These are phyloP conservation scores for Scaptomyza pallida DNA, from an alignment of 1,140 invertebrate genomes.

Conservation along the genomic window DNA sequence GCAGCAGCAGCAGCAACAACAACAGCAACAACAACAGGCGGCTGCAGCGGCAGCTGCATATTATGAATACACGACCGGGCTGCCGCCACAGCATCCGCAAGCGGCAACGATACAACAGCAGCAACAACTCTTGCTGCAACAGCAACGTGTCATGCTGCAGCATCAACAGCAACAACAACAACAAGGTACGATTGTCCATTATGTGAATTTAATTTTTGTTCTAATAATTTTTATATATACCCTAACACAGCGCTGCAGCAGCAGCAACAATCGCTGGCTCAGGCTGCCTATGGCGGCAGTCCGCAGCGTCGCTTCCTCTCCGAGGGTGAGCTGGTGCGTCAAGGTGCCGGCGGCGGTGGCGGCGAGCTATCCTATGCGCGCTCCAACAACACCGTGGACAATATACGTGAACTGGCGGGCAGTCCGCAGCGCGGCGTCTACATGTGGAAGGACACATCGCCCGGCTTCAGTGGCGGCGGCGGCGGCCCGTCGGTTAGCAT, in stretches of 20 bases:
- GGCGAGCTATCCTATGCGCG: conserved; percentile 85
- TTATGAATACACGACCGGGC: conserved; percentile 85
- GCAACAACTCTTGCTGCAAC: conserved; percentile 71
- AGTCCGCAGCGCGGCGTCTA: conserved; percentile 93
- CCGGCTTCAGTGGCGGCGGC: conserved; percentile 65
- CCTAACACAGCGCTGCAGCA: conserved; percentile 59
- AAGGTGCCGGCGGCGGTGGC: conserved; percentile 85
- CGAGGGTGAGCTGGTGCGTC: conserved; percentile 92
- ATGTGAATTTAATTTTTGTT: not conserved
- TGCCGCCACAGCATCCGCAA: conserved; percentile 80
- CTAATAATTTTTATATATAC: no score
- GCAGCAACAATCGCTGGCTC: conserved; percentile 57
- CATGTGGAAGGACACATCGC: conserved; percentile 92
- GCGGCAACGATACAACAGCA: conserved; percentile 77
- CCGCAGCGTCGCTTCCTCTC: conserved; percentile 93
- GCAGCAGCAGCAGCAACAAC: conserved; percentile 52
- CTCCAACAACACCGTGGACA: conserved; percentile 87
- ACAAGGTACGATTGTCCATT: conserved; percentile 47
- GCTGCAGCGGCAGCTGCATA: conserved; percentile 83
- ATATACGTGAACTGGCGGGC: conserved; percentile 91
- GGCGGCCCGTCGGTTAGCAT: conserved; percentile 55
- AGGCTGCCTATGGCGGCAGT: conserved; percentile 85
- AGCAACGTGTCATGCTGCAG: conserved; percentile 74
- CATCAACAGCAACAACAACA: conserved; percentile 75
- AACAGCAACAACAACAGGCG: conserved; percentile 57